phyloP scores from a whole-genome alignment of 2,888 invertebrate species.

The Sminthurinus aureus region DNA sequence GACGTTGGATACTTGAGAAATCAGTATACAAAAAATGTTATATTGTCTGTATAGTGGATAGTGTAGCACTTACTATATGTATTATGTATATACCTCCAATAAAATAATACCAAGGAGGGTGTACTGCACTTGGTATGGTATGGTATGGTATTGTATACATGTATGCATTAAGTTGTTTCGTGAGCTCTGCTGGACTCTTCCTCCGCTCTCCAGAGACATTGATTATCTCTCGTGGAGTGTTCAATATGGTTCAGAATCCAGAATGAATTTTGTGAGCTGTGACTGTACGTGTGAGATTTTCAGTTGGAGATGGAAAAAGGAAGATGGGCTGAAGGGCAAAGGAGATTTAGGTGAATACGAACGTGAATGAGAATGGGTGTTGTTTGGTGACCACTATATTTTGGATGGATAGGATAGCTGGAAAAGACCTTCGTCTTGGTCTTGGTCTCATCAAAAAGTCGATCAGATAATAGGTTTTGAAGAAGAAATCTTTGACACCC shows the following conservation, averaged over 20 bases:
- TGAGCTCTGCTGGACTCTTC: background rate
- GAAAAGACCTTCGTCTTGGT: constrained; percentile 9
- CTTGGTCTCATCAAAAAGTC: constrained; percentile 42
- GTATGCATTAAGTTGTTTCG: background rate
- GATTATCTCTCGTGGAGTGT: constrained; percentile 12
- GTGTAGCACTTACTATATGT: too few species aligned
- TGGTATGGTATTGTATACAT: background rate
- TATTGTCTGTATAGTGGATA: too few species aligned
- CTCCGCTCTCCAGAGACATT: constrained; percentile 2
- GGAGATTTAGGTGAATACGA: constrained; percentile 38
- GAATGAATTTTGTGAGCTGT: constrained; percentile 17
- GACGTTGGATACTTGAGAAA: background rate
- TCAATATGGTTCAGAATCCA: background rate
- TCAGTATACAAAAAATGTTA: background rate
- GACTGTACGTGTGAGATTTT: background rate
- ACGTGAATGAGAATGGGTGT: constrained; percentile 30
- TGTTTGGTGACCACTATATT: constrained; percentile 45
- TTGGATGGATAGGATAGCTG: too few species aligned
- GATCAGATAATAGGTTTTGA: constrained; percentile 47
- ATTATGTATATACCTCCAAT: background rate
- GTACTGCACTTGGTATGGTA: background rate
- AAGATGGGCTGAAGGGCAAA: constrained; percentile 20
- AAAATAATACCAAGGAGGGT: background rate
- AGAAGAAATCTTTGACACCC: constrained; percentile 46
- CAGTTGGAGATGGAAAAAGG: constrained; percentile 9